A percentile compares a stretch with the other conserved stretches of the same genome.
phyloP scores from a whole-genome alignment of 2,888 invertebrate species.

The Himalopsyche tibetana region DNA sequence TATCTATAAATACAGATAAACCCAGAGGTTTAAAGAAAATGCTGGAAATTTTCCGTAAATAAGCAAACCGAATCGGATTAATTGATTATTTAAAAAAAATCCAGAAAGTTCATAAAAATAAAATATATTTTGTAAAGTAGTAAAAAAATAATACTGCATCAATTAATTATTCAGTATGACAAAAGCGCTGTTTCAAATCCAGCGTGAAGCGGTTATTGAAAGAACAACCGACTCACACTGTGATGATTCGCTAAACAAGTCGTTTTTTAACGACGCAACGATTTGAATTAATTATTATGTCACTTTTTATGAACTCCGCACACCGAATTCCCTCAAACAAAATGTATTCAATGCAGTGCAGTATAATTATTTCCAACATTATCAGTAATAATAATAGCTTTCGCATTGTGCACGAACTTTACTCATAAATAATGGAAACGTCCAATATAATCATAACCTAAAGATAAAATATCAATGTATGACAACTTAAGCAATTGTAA shows the following conservation, averaged over 20 bases:
- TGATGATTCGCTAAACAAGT: slow-evolving; percentile 17
- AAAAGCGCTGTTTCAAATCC: slow-evolving; percentile 2
- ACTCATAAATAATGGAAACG: too few relatives aligned
- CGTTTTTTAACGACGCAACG: slow-evolving; percentile 19
- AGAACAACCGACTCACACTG: not conserved
- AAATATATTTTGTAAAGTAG: not conserved
- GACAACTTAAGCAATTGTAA: too few relatives aligned
- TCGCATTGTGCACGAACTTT: too few relatives aligned
- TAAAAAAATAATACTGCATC: not conserved
- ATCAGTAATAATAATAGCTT: too few relatives aligned
- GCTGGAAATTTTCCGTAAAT: not conserved
- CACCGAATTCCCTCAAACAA: not conserved
- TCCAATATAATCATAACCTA: too few relatives aligned
- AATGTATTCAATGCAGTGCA: too few relatives aligned
- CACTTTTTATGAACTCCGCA: not conserved
- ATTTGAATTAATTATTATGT: slow-evolving; percentile 26
- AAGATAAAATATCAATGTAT: too few relatives aligned
- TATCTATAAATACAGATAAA: too few relatives aligned
- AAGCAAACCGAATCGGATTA: not conserved
- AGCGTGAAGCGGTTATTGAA: not conserved
- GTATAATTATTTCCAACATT: too few relatives aligned
- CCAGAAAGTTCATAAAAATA: not conserved
- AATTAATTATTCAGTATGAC: not conserved
- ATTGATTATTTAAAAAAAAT: not conserved
- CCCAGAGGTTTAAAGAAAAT: too few relatives aligned